Evolutionary conservation across 2,797 vertebrate species (phyloP).

Genomic region (Myotis daubentonii): DNA sequence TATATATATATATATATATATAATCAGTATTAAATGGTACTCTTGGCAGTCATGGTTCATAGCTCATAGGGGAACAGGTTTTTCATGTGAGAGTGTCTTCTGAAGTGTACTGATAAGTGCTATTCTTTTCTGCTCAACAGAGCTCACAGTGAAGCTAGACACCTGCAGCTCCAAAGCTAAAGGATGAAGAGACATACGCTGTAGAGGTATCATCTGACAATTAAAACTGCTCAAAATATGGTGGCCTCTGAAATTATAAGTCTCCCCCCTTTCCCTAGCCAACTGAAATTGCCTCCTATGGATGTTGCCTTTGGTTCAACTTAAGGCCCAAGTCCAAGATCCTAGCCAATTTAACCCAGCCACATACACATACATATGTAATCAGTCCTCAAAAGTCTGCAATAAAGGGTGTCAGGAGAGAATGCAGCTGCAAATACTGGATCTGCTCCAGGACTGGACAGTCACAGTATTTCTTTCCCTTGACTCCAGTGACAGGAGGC

Average conservation of each 20-base stretch:
- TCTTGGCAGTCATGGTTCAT: background rate
- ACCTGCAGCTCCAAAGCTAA: background rate
- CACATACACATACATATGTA: background rate
- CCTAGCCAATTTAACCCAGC: background rate
- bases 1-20: too few species aligned
- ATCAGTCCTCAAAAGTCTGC: background rate
- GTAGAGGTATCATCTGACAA: background rate
- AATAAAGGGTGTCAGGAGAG: background rate
- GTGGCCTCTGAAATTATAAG: background rate
- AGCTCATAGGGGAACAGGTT: background rate
- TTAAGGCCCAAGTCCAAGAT: background rate
- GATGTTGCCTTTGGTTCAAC: background rate
- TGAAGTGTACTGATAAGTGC: background rate
- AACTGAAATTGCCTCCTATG: rapidly evolving
- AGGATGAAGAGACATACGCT: background rate
- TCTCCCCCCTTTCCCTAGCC: background rate
- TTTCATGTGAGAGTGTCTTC: background rate
- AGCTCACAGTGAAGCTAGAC: background rate
- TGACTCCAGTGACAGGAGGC: background rate
- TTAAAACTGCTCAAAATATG: background rate
- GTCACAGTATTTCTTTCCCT: background rate
- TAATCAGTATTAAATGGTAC: background rate
- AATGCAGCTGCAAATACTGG: background rate
- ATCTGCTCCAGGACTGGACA: background rate
- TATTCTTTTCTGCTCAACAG: background rate